phyloP scores from a whole-genome alignment of 37 sponge, comb jelly and placozoan species.

The Tethya wilhelma region DNA sequence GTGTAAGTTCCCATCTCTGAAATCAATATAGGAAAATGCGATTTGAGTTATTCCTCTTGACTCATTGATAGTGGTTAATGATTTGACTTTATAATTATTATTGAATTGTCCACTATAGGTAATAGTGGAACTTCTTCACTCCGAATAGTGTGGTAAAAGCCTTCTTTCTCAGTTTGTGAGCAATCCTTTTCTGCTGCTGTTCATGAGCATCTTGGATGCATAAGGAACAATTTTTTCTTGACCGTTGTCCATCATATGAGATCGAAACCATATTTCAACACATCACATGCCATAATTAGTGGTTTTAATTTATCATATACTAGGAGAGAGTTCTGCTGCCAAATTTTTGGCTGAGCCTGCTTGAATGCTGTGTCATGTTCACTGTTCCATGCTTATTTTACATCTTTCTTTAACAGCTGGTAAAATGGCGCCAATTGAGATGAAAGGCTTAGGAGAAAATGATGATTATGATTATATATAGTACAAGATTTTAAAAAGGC shows the following conservation, averaged over 20 bases:
- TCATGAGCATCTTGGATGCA: constrained; percentile 22
- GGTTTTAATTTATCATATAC: constrained; percentile 15
- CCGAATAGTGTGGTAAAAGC: constrained; percentile 12
- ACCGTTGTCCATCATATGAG: constrained; percentile 25
- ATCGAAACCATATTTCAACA: constrained; percentile 25
- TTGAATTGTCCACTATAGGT: constrained; percentile 1
- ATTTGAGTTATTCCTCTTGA: too few relatives aligned
- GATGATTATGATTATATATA: constrained; percentile 9
- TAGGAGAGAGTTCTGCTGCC: constrained; percentile 7
- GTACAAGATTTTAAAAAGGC: constrained; percentile 41
- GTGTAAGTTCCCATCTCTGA: too few relatives aligned
- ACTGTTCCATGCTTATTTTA: too few relatives aligned
- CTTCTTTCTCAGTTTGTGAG: constrained; percentile 36
- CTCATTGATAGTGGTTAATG: constrained; percentile 8
- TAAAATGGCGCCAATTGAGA: constrained; percentile 9
- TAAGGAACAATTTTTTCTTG: constrained; percentile 11
- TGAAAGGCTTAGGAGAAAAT: constrained; percentile 16
- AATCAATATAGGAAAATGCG: too few relatives aligned
- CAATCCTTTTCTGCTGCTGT: constrained; percentile 27
- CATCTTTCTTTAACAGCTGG: constrained; percentile 9
- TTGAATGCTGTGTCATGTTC: constrained; percentile 19
- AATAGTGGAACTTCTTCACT: constrained; percentile 33
- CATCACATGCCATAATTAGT: constrained; percentile 33
- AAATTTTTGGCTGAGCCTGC: background rate
- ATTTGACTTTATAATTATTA: background rate